Evolutionary conservation across 2,113 vertebrate species (phyloP).

Genomic region (Pontoporia blainvillei): DNA sequence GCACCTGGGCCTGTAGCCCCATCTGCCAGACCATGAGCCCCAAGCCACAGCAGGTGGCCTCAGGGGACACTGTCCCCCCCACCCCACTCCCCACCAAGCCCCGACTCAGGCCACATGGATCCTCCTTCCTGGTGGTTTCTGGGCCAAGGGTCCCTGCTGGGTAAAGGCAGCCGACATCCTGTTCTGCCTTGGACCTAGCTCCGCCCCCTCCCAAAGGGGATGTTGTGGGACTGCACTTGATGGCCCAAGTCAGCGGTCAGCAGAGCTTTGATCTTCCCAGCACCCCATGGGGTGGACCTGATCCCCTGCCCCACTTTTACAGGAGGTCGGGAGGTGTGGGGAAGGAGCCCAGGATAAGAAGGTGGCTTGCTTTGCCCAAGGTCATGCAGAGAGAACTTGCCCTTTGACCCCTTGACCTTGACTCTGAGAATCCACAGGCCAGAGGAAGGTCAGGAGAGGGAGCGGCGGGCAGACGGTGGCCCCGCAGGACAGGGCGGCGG

Average conservation of each 20-base stretch:
- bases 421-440: background rate
- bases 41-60: background rate
- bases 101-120: background rate
- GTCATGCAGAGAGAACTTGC: background rate
- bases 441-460: background rate
- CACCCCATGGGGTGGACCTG: no score
- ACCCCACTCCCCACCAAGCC: background rate
- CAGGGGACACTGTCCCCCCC: background rate
- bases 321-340: background rate
- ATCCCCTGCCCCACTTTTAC: background rate
- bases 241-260: background rate
- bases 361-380: background rate
- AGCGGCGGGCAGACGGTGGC: background rate
- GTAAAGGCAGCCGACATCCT: background rate
- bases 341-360: background rate
- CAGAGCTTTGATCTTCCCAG: background rate
- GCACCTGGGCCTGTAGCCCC: background rate
- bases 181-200: background rate
- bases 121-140: slow-evolving; percentile 8
- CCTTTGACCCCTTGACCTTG: slow-evolving; percentile 49
- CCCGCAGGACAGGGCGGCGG: background rate
- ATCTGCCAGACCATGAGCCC: background rate
- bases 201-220: background rate
- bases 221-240: background rate
- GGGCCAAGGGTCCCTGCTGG: slow-evolving; percentile 4